Conservation (phyloP, 2,888 invertebrate species). For the Pterostichus madidus region DNA sequence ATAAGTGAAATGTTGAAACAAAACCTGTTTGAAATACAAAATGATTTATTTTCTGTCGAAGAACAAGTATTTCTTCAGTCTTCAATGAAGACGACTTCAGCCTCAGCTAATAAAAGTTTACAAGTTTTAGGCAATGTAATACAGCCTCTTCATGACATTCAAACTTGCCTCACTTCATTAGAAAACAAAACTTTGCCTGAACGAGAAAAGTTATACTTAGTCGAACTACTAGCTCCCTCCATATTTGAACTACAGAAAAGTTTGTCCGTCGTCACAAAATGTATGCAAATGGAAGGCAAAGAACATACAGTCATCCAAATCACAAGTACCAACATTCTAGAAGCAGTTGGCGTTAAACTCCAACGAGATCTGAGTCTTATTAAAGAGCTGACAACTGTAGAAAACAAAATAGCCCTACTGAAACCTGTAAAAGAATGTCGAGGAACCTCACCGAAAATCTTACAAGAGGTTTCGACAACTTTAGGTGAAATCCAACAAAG, state of each 20-base stretch:
- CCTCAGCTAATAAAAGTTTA: conserved; percentile 83
- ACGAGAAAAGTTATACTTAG: conserved; percentile 79
- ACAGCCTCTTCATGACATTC: conserved; percentile 83
- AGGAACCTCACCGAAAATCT: conserved; percentile 76
- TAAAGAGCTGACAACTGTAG: conserved; percentile 78
- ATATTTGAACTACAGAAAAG: conserved; percentile 73
- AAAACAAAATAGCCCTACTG: conserved; percentile 73
- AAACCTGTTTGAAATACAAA: conserved; percentile 78
- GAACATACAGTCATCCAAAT: conserved; percentile 84
- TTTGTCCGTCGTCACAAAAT: conserved; percentile 81
- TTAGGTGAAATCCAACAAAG: conserved; percentile 81
- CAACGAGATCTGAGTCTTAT: conserved; percentile 80
- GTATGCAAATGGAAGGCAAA: conserved; percentile 84
- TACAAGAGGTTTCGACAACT: conserved; percentile 79
- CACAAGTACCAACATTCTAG: conserved; percentile 84
- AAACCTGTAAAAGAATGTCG: conserved; percentile 73
- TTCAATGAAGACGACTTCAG: conserved; percentile 83
- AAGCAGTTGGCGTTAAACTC: conserved; percentile 80
- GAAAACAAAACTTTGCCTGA: conserved; percentile 77
- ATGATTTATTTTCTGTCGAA: conserved; percentile 82
- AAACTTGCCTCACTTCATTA: conserved; percentile 80
- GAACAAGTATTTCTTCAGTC: conserved; percentile 83
- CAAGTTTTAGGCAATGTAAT: conserved; percentile 83
- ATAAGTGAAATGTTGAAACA: conserved; percentile 73
- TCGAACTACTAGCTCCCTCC: conserved; percentile 80